Base-by-base conservation (phyloP, 2,888 invertebrate genomes). In the Lordiphosa fenestrarum region DNA sequence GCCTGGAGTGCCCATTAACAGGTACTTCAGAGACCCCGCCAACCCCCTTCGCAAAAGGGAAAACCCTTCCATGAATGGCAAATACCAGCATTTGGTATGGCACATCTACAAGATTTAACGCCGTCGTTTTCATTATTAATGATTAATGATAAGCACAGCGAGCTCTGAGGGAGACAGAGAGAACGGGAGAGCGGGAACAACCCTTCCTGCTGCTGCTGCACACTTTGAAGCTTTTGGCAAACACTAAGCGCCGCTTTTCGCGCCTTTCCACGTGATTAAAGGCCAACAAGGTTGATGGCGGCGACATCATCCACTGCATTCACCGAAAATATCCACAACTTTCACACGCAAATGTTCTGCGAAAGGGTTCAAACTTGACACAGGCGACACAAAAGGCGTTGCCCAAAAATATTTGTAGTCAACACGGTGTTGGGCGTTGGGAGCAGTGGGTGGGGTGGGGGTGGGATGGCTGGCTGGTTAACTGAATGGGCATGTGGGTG, bases 261-360 rank as follows among this genome's bases (percentile, higher is more conserved):
- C 88, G 89, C 88, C 88, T 88, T 88, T 88, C 88, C 88, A 87
- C 88, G 84, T 87, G 88, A 88, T 88, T 88, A 86, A 77, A 71
- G 81, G 61, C 81, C 58, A 69, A 62, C 62, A 62, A 66, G 84
- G 57, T 53, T 41, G 42, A 58, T 48, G 53, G 36, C 65, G 72
- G 67, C 68, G 73, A 71, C 85, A 80, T 56, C 82, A 48, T 51
- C 47, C 38, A 39, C 42, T 48, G 30, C 37, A 52, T 39, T 68
- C 58, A 56, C 40, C 44, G n/a, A 71, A 54, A 48, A 36, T 42
- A 50, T 51, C 71, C 71, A 64, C 61, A 84, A 78, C 74, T 78
- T 84, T 78, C 77, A 81, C 77, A 78, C 82, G 77, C 78, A 81
- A 84, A 84, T 84, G 73, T 61, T 50, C 60, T 80, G 41, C 41